Evolutionary conservation across 2,113 vertebrate genomes (phyloP), one percentile per base, ranked within the genome.

Genomic region (Ciconia stormi): DNA sequence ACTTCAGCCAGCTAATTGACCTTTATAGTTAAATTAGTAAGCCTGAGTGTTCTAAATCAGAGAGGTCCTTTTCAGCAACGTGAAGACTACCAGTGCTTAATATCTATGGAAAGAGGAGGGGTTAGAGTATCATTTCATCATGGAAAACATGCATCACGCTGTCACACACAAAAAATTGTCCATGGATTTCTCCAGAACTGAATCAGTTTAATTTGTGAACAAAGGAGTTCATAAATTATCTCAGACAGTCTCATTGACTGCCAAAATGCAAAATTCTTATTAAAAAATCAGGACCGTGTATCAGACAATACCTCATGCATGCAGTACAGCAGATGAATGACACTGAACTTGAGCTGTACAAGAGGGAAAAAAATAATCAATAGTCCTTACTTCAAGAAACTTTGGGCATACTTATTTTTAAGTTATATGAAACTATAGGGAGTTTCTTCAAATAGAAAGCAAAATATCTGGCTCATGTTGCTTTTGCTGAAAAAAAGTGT

Each of bases 1-100:
- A 63, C 44, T 69, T 74, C 86, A 83, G 44, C 19, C 80, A 87
- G 50, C 58, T 93, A 86, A 94, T 83, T 94, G 70, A n/a, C 32
- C 47, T 81, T 95, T 81, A 55, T 26, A 87, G 46, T 71, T 80
- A 95, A 91, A 95, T 94, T 82, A 92, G 53, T 87, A 73, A 93
- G 25, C 40, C 36, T 16, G 46, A 91, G 6, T 62, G 30, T 52
- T 92, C 69, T 74, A 87, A 91, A 95, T 73, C 63, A 63, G 67
- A 66, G 53, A 52, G 9, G 18, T 77, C 17, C 42, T 92, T 93
- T 89, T 70, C 53, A 85, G 19, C 8, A 19, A 91, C 87, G 65
- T 69, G 86, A 82, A 83, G 86, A 78, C 26, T 79, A 36, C 82
- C 53, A 53, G 16, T 56, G 17, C 32, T 89, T 89, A 73, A 71